Base-by-base conservation (phyloP, 2,797 vertebrate species). In the Galago senegalensis region DNA sequence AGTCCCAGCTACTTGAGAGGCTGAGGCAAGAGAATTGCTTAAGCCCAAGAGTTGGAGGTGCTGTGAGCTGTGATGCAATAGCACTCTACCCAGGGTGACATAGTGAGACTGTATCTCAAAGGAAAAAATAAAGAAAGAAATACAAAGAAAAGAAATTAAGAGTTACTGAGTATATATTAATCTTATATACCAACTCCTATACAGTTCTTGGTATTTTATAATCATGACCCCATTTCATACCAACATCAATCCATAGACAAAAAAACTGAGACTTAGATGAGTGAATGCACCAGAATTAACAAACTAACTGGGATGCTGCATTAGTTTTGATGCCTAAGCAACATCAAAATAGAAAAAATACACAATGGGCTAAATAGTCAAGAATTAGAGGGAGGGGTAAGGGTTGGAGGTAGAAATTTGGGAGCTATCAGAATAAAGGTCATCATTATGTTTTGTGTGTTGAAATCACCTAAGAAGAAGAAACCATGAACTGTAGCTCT, bases 301-400 rank as follows among this genome's bases (percentile, higher is more conserved):
- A 20, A 88, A 14, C 2, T 16, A 63, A 73, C 14, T 79, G 9
- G 65, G 63, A 87, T 61, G 43, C 53, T 87, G 70, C 65, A 37
- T 31, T 53, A 61, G 25, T 58, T 93, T 93, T 92, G 40, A 75
- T 90, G 65, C 13, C 10, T 60, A 9, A 40, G 27, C 34, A 72
- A 29, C 8, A 70, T 65, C 34, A 93, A 87, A 80, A 58, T 20
- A 85, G 72, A 95, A 93, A 96, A 81, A 4, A 3, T 63, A 73
- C 34, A 5, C 6, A 73, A 14, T 77, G 91, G 16, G 6, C 2
- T 63, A 69, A 61, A 46, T 31, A 89, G 25, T 84, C n/a, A 16
- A 31, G 73, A 96, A 82, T 61, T 49, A 93, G 4, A 8, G 8
- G 7, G 53, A 92, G 16, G 85, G 17, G 27, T 58, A 85, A 93